Evolutionary conservation across 2,888 invertebrate genomes (phyloP).

Genomic region (Yponomeuta sedellus): DNA sequence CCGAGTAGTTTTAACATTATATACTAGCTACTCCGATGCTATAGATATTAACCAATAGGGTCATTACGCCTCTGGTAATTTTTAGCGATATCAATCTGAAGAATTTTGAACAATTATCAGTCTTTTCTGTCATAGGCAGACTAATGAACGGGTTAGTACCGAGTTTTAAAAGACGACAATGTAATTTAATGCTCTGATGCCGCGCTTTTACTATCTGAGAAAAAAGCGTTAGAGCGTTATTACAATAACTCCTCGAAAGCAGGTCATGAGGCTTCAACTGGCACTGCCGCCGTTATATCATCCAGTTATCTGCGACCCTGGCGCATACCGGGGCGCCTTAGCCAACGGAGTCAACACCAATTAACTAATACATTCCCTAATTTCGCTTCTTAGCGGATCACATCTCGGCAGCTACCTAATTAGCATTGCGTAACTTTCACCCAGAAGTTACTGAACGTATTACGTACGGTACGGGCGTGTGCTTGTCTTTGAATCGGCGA

Average conservation of each 20-base stretch:
- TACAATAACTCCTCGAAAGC: neutral
- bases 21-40: too few species aligned
- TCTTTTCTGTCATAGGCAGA: too few species aligned
- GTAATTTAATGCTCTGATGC: neutral
- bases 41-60: too few species aligned
- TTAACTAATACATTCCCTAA: conserved; percentile 12
- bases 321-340: neutral
- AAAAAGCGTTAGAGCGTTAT: neutral
- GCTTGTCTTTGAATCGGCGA: neutral
- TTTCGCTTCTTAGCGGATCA: neutral
- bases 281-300: conserved; percentile 5
- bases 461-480: neutral
- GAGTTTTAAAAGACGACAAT: neutral
- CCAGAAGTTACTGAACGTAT: neutral
- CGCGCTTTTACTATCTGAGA: neutral
- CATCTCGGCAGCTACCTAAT: conserved; percentile 3
- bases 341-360: neutral
- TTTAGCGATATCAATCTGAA: too few species aligned
- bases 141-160: too few species aligned
- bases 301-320: conserved; percentile 6
- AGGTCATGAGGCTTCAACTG: neutral
- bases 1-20: too few species aligned
- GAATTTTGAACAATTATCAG: too few species aligned
- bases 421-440: conserved; percentile 12
- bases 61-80: too few species aligned